Conservation (phyloP, 2,797 vertebrate genomes). For the Thamnophis elegans region DNA sequence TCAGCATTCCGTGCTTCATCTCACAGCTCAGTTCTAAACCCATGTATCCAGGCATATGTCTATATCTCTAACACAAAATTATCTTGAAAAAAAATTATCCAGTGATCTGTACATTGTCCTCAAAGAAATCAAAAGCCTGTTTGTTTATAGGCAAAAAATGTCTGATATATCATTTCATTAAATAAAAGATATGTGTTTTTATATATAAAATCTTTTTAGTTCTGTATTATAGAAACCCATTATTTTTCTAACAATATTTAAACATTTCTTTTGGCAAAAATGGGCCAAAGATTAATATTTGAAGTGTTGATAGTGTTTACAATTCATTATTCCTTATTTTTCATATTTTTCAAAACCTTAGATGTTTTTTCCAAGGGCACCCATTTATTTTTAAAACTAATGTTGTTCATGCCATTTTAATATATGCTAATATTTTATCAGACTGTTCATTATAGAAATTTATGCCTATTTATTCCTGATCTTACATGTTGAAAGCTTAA, state of each 20-base stretch:
- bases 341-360: not conserved
- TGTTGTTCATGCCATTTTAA: not conserved
- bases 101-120: constrained; percentile 24
- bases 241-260: not conserved
- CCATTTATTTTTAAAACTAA: not conserved
- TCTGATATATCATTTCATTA: not conserved
- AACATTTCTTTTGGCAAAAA: not conserved
- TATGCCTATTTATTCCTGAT: not conserved
- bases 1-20: constrained; percentile 17
- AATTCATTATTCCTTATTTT: not conserved
- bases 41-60: constrained; percentile 19
- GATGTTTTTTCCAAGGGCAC: not conserved
- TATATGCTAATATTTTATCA: not conserved
- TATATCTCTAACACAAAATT: constrained; percentile 30
- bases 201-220: not conserved
- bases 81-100: constrained; percentile 27
- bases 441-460: not conserved
- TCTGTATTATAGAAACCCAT: not conserved
- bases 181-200: not conserved
- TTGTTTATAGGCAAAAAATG: not conserved
- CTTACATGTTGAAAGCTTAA: not conserved
- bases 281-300: not conserved
- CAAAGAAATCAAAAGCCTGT: constrained; percentile 18
- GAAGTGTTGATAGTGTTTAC: not conserved
- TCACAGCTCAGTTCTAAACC: constrained; percentile 9